Evolutionary conservation across 2,888 invertebrate genomes (phyloP).

Genomic region (Ochropacha duplaris): DNA sequence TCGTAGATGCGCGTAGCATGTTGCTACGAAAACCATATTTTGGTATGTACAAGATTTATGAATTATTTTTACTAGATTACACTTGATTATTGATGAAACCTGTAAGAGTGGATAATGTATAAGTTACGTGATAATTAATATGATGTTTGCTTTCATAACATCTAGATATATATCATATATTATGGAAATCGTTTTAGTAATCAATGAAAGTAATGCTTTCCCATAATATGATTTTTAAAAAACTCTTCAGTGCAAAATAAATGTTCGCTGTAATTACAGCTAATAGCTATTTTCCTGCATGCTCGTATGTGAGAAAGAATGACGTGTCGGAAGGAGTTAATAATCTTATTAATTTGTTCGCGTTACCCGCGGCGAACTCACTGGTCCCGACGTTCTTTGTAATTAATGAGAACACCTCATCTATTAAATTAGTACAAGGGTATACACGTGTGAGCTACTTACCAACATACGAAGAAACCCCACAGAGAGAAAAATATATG

Average conservation of each 20-base stretch:
- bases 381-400: slow-evolving; percentile 79
- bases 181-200: no score
- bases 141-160: no score
- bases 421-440: slow-evolving; percentile 80
- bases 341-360: slow-evolving; percentile 79
- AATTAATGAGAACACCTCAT: slow-evolving; percentile 82
- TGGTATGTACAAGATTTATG: not conserved
- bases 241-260: not conserved
- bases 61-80: no score
- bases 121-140: no score
- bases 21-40: not conserved
- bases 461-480: slow-evolving; percentile 54
- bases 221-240: not conserved
- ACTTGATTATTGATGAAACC: no score
- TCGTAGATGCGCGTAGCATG: not conserved
- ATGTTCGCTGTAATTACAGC: slow-evolving; percentile 3
- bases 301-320: slow-evolving; percentile 57
- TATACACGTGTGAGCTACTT: slow-evolving; percentile 63
- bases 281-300: slow-evolving; percentile 15
- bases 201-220: not conserved
- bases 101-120: no score
- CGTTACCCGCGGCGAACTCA: slow-evolving; percentile 66
- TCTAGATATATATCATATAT: no score
- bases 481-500: slow-evolving; percentile 21
- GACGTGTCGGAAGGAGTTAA: slow-evolving; percentile 80